Conservation (phyloP, 1,140 invertebrate genomes). For the Batillaria attramentaria region DNA sequence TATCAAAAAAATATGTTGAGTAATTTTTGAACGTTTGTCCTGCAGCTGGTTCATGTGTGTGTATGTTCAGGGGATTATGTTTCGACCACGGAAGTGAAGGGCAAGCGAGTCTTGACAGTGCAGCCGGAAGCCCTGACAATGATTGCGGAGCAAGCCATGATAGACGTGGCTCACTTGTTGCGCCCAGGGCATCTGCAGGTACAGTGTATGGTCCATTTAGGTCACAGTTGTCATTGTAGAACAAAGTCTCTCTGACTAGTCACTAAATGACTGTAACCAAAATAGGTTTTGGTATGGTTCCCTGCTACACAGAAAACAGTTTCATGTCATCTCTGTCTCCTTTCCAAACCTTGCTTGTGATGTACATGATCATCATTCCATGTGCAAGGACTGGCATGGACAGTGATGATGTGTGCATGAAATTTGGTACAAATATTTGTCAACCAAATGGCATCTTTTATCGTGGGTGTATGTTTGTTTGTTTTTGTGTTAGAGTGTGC, state of each 20-base stretch:
- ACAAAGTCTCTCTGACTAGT: no score
- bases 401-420: no score
- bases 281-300: neutral
- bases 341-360: no score
- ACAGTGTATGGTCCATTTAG: no score
- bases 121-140: slow-evolving; percentile 68
- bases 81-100: slow-evolving; percentile 68
- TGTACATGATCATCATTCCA: no score
- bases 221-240: no score
- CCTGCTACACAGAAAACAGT: neutral
- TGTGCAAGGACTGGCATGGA: no score
- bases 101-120: slow-evolving; percentile 65
- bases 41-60: slow-evolving; percentile 4
- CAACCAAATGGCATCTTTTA: no score
- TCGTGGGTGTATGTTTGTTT: neutral
- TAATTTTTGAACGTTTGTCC: neutral
- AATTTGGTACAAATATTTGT: no score
- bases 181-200: slow-evolving; percentile 70
- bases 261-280: neutral
- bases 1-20: neutral
- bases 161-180: slow-evolving; percentile 71
- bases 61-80: slow-evolving; percentile 68
- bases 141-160: slow-evolving; percentile 69
- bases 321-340: neutral
- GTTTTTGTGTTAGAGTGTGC: neutral